Conservation (phyloP, 2,113 vertebrate genomes). For the Hippopotamus amphibius region DNA sequence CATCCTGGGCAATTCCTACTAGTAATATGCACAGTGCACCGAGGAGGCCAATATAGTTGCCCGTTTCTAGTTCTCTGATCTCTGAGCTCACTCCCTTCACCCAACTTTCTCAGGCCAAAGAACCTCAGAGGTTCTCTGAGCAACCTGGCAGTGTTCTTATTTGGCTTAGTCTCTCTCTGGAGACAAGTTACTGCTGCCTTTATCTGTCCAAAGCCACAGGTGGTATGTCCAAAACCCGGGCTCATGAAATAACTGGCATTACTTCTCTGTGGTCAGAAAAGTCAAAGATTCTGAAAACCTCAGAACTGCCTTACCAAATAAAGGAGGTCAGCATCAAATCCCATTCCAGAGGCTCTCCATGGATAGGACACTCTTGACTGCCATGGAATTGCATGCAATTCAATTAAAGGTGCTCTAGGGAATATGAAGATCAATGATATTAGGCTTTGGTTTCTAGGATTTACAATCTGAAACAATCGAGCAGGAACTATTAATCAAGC, state of each 20-base stretch:
- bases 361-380: neutral
- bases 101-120: neutral
- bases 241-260: neutral
- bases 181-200: neutral
- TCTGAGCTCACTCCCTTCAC: neutral
- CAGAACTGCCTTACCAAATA: neutral
- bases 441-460: neutral
- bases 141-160: neutral
- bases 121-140: neutral
- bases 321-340: neutral
- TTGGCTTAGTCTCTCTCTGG: neutral
- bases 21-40: too few relatives aligned
- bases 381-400: neutral
- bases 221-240: neutral
- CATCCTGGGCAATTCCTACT: neutral
- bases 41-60: neutral
- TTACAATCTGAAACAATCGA: neutral
- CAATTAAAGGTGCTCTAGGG: neutral
- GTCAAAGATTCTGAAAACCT: neutral
- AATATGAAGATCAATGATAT: neutral
- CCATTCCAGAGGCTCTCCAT: neutral
- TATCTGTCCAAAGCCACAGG: neutral
- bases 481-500: slow-evolving; percentile 35
- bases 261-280: neutral
- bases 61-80: neutral